Conservation (phyloP, 2,113 vertebrate species). For the Scopus umbretta region DNA sequence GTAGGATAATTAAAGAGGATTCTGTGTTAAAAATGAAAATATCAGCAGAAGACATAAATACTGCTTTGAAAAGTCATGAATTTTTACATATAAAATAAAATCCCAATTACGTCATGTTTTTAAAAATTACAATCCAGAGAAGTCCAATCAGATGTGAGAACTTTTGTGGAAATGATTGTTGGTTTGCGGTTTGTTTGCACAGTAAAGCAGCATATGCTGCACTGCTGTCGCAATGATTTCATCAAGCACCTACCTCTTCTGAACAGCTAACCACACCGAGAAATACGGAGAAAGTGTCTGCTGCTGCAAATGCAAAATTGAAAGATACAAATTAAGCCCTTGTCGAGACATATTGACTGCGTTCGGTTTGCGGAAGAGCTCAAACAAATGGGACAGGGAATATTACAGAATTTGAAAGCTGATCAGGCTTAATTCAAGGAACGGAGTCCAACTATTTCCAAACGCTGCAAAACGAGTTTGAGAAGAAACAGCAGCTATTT, state of each 20-base stretch:
- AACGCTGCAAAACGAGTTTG: neutral
- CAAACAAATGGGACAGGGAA: neutral
- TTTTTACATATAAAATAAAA: neutral
- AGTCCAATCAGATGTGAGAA: neutral
- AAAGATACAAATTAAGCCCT: neutral
- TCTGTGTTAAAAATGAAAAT: neutral
- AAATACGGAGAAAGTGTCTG: neutral
- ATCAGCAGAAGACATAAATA: neutral
- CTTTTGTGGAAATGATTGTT: neutral
- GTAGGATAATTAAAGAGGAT: neutral
- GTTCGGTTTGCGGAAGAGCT: neutral
- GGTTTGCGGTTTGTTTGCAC: neutral
- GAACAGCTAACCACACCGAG: neutral
- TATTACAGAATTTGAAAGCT: neutral
- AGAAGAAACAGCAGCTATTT: neutral
- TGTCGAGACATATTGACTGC: neutral
- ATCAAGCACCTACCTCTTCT: neutral
- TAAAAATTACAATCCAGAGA: neutral
- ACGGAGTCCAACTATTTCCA: neutral
- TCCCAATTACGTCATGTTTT: neutral
- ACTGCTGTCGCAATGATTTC: neutral
- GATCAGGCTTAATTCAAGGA: neutral
- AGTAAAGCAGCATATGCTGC: neutral
- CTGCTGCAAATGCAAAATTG: neutral
- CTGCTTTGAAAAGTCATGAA: neutral